phyloP scores from a whole-genome alignment of 2,888 invertebrate species.

The Campoplex capitator region DNA sequence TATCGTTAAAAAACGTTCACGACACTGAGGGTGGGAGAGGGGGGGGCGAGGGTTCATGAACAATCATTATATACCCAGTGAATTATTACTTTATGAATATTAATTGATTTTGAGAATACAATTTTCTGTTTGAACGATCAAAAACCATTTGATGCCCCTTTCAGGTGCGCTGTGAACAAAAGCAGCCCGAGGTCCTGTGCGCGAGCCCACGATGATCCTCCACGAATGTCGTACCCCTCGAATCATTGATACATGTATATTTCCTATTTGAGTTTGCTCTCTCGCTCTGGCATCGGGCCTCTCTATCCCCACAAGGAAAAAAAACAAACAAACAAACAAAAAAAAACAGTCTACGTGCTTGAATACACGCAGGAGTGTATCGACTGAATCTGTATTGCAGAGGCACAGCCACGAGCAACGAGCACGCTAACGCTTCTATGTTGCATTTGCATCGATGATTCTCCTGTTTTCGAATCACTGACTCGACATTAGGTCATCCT shows the following conservation, averaged over 20 bases:
- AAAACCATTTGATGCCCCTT: conserved; percentile 74
- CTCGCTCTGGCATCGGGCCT: conserved; percentile 20
- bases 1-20: neutral
- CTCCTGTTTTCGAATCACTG: conserved; percentile 58
- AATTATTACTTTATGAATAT: conserved; percentile 83
- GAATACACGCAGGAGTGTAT: neutral
- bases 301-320: conserved; percentile 1
- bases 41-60: conserved; percentile 41
- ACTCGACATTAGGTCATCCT: conserved; percentile 58
- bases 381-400: neutral
- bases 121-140: conserved; percentile 84
- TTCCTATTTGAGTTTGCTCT: conserved; percentile 35
- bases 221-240: conserved; percentile 38
- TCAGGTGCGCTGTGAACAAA: conserved; percentile 27
- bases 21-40: neutral
- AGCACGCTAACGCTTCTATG: conserved; percentile 33
- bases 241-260: conserved; percentile 22
- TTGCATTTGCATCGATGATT: conserved; percentile 56
- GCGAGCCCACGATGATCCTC: conserved; percentile 18
- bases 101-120: conserved; percentile 83
- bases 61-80: conserved; percentile 80
- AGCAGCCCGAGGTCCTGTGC: conserved; percentile 11
- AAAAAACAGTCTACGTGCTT: neutral
- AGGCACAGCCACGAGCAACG: neutral
- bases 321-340: neutral